A percentile compares a stretch with the other conserved stretches of the same genome.
phyloP scores from a whole-genome alignment of 1,140 invertebrate species.

The Microplitis demolitor region DNA sequence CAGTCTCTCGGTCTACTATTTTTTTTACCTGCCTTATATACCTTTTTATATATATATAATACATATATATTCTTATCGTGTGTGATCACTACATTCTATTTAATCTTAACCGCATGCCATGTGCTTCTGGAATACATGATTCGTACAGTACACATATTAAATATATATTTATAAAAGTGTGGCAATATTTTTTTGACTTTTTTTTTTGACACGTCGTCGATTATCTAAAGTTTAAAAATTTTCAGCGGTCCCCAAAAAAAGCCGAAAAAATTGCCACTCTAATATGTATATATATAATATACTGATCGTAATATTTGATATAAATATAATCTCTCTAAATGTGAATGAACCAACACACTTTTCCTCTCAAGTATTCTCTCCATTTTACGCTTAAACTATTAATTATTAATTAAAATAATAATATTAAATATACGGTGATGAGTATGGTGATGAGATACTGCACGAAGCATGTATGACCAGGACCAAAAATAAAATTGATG shows the following conservation, averaged over 20 bases:
- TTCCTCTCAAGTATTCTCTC: neutral
- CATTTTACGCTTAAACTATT: neutral
- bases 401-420: neutral
- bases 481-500: neutral
- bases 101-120: conserved; percentile 33
- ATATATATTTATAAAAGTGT: neutral
- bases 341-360: neutral
- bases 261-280: too few relatives aligned
- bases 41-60: too few relatives aligned
- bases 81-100: conserved; percentile 4
- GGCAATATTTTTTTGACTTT: too few relatives aligned
- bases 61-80: neutral
- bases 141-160: conserved; percentile 33
- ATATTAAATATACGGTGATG: conserved; percentile 8
- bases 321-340: neutral
- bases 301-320: neutral
- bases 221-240: too few relatives aligned
- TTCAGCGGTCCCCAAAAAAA: too few relatives aligned
- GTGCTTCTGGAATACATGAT: conserved; percentile 39
- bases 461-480: conserved; percentile 45
- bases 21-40: too few relatives aligned
- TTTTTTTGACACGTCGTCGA: too few relatives aligned
- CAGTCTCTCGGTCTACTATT: neutral
- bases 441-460: conserved; percentile 32
- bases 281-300: too few relatives aligned